Evolutionary conservation across 2,888 invertebrate genomes (phyloP).

Genomic region (Lasioglossum villosulum): DNA sequence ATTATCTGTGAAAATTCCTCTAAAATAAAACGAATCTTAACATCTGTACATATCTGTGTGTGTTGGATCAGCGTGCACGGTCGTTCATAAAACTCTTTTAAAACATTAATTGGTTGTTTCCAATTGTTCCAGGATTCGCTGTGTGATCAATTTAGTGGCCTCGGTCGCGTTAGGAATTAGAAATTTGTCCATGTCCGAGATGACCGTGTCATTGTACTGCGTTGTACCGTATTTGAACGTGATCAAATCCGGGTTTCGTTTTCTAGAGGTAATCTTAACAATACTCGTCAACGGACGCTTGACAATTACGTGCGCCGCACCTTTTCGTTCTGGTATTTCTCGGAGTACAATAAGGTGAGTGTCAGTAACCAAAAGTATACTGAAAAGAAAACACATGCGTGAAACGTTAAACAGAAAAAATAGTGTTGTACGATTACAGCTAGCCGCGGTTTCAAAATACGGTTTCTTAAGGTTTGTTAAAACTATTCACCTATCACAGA

Average conservation of each 20-base stretch:
- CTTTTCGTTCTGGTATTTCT: conserved; percentile 90
- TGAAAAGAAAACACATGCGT: conserved; percentile 81
- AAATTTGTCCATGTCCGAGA: conserved; percentile 96
- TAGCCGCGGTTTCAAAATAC: neutral
- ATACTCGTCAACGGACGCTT: conserved; percentile 95
- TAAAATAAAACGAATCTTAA: conserved; percentile 30
- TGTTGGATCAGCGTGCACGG: conserved; percentile 19
- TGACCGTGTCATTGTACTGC: conserved; percentile 90
- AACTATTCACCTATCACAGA: conserved; percentile 88
- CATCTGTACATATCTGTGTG: conserved; percentile 33
- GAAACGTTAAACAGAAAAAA: conserved; percentile 17
- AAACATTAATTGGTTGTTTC: conserved; percentile 80
- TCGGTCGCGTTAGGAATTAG: conserved; percentile 96
- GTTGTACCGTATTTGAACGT: conserved; percentile 98
- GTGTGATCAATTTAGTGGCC: conserved; percentile 95
- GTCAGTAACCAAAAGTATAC: conserved; percentile 93
- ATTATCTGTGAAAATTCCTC: conserved; percentile 17
- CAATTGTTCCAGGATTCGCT: conserved; percentile 91
- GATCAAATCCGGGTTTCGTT: conserved; percentile 97
- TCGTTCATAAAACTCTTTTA: conserved; percentile 12
- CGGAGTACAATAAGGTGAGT: conserved; percentile 94
- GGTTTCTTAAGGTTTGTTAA: conserved; percentile 16
- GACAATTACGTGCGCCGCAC: conserved; percentile 93
- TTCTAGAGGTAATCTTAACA: conserved; percentile 98
- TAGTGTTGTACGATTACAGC: neutral